Evolutionary conservation across 1,140 invertebrate genomes (phyloP), one percentile per base, ranked within the genome.

Genomic region (Kradibia gibbosae): DNA sequence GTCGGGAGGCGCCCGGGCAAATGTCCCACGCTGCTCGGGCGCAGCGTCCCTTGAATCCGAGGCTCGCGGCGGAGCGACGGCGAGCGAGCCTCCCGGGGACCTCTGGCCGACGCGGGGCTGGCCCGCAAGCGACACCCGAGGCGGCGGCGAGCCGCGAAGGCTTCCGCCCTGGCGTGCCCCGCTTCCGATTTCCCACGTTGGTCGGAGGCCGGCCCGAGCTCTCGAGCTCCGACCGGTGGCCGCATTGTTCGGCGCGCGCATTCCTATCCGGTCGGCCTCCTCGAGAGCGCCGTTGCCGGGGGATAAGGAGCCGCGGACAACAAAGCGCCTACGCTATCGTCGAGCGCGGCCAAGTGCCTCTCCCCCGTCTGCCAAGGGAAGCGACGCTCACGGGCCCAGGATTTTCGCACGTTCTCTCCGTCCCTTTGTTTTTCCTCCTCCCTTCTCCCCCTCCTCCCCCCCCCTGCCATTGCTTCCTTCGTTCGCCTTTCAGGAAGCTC

Each of bases 131-230:
- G 70, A 72, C 50, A 70, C 50, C 53, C 34, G 77, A 71, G 36
- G 62, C 36, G 31, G 62, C 15, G 53, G 50, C 17, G 60, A 20
- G 28, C 31, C 2, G 36, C 62, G 31, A 42, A 1, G 48, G n/a
- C 70, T 57, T 42, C 25, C 72, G 11, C 15, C n/a, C 36, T 3
- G n/a, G n/a, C 48, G 48, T 17, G 45, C 31, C 7, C 7, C 20
- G 48, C 77, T 75, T 82, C 81, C 81, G 72, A 82, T 75, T 79
- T 78, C 76, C 81, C 77, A 78, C 77, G 81, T 73, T 45, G 20
- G 71, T 15, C 20, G 72, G 10, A 53, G 50, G 15, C 15, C 50
- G 50, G 22, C 10, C 5, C 20, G 15, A 48, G 42, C 76, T 31
- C 60, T 70, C 65, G 77, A 60, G 78, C 72, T 60, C 55, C 50